phyloP scores from a whole-genome alignment of 2,113 vertebrate species.

The Myrmophylax atrothorax region DNA sequence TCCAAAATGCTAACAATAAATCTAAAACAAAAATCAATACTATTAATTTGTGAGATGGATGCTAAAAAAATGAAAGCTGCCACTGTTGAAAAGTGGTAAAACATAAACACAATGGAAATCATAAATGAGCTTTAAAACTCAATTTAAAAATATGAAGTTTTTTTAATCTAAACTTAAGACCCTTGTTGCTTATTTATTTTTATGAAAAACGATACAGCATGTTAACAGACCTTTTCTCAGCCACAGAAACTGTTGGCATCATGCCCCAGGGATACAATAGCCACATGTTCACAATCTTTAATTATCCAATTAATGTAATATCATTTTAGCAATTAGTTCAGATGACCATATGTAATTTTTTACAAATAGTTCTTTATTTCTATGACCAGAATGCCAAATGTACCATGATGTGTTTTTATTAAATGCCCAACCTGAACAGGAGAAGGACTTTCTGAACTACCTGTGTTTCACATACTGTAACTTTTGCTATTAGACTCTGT shows the following conservation, averaged over 20 bases:
- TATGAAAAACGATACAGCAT: constrained; percentile 43
- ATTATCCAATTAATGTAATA: constrained; percentile 83
- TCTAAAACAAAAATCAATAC: constrained; percentile 58
- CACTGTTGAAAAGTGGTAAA: constrained; percentile 67
- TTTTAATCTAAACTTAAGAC: constrained; percentile 61
- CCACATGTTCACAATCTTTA: constrained; percentile 76
- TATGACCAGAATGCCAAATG: constrained; percentile 64
- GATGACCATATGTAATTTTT: constrained; percentile 77
- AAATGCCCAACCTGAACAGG: not conserved
- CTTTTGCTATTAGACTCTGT: not conserved
- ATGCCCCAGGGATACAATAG: constrained; percentile 79
- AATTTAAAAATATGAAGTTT: constrained; percentile 65
- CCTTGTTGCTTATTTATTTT: constrained; percentile 54
- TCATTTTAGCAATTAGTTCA: constrained; percentile 79
- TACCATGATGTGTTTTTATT: not conserved
- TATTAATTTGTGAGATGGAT: constrained; percentile 52
- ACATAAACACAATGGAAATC: constrained; percentile 39
- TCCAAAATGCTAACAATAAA: constrained; percentile 65
- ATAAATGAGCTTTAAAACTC: constrained; percentile 66
- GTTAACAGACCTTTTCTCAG: constrained; percentile 61
- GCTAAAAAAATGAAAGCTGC: constrained; percentile 30
- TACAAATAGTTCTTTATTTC: constrained; percentile 60
- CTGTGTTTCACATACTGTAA: not conserved
- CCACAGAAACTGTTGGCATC: constrained; percentile 69
- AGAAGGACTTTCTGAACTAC: not conserved